phyloP scores from a whole-genome alignment of 2,797 vertebrate genomes.

The Peromyscus melanophrys region DNA sequence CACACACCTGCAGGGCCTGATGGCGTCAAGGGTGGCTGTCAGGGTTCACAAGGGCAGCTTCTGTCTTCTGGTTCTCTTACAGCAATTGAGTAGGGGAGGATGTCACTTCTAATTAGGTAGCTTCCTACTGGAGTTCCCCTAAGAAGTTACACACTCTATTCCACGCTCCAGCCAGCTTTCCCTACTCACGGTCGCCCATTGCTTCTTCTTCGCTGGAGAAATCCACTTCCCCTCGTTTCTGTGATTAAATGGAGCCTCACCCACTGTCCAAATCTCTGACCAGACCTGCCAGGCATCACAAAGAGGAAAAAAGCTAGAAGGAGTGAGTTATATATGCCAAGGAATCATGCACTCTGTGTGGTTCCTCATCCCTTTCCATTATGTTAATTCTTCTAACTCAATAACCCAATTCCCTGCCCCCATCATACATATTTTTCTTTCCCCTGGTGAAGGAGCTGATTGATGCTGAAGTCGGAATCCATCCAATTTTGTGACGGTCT shows the following conservation, averaged over 20 bases:
- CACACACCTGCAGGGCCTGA: neutral
- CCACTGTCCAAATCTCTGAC: neutral
- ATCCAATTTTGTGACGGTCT: slow-evolving; percentile 49
- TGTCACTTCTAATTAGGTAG: neutral
- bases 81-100: neutral
- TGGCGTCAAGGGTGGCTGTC: fast-evolving
- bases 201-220: neutral
- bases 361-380: slow-evolving; percentile 42
- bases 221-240: neutral
- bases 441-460: slow-evolving; percentile 36
- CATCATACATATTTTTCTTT: neutral
- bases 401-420: slow-evolving; percentile 44
- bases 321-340: slow-evolving; percentile 20
- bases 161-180: fast-evolving
- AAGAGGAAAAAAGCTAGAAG: neutral
- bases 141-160: neutral
- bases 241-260: slow-evolving; percentile 16
- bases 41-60: fast-evolving
- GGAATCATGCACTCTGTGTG: neutral
- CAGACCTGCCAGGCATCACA: slow-evolving; percentile 15
- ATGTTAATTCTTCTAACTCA: slow-evolving; percentile 71
- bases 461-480: slow-evolving; percentile 6
- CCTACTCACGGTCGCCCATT: fast-evolving
- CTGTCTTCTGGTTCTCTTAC: neutral
- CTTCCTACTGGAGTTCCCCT: neutral